These are phyloP conservation scores for Eunapius fragilis DNA, from an alignment of 37 sponge, comb jelly and placozoan species.

Conservation along the genomic window DNA sequence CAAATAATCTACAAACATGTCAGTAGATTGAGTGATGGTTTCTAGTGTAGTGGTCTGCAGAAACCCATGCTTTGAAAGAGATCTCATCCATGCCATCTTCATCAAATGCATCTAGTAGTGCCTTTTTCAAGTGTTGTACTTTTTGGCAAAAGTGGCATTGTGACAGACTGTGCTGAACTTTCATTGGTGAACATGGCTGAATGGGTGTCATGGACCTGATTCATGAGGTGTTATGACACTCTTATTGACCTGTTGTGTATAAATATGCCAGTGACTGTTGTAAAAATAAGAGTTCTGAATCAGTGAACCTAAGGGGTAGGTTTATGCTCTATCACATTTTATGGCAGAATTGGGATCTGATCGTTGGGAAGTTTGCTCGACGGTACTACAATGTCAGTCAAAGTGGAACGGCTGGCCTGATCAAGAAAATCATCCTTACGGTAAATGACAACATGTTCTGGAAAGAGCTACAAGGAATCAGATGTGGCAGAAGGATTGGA, in stretches of 20 bases:
- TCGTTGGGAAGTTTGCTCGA: background rate
- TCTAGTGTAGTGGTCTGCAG: constrained; percentile 18
- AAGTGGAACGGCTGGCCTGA: background rate
- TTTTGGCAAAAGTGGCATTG: background rate
- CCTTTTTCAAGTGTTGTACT: constrained; percentile 8
- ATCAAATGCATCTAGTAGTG: constrained; percentile 9
- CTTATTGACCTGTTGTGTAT: background rate
- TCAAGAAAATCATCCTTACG: background rate
- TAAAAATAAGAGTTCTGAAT: background rate
- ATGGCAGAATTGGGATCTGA: background rate
- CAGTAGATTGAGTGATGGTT: constrained; percentile 17
- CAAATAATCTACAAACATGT: constrained; percentile 10
- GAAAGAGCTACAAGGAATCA: no score
- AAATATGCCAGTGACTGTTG: background rate
- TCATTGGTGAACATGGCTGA: no score
- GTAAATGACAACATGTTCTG: no score
- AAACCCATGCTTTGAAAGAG: constrained; percentile 23
- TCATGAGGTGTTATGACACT: no score
- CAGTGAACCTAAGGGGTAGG: background rate
- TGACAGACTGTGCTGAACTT: no score
- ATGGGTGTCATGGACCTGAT: no score
- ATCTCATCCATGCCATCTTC: constrained; percentile 20
- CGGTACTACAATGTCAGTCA: background rate
- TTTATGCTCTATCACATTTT: background rate
- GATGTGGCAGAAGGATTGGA: no score